Conservation (phyloP, 2,113 vertebrate species). For the Rostratula benghalensis region DNA sequence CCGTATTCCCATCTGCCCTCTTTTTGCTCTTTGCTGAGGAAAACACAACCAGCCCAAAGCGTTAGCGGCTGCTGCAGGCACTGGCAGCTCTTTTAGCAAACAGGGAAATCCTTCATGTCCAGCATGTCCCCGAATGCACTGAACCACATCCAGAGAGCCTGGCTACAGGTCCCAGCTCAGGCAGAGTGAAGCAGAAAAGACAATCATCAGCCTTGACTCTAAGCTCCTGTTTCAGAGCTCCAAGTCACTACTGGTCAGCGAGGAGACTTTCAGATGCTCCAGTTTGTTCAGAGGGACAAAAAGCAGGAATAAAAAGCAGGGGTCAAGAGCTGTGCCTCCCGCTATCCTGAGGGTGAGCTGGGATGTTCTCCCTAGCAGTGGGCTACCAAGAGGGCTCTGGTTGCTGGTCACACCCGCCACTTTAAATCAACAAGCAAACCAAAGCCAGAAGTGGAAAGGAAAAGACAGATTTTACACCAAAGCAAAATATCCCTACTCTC, state of each 20-base stretch:
- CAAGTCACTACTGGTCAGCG: neutral
- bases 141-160: neutral
- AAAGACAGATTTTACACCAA: neutral
- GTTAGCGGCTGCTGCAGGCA: neutral
- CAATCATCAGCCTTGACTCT: neutral
- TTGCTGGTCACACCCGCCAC: neutral
- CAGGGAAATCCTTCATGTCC: slow-evolving; percentile 9
- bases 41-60: neutral
- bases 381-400: neutral
- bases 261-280: neutral
- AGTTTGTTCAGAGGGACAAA: neutral
- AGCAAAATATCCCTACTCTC: neutral
- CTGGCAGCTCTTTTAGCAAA: neutral
- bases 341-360: neutral
- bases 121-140: neutral
- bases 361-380: neutral
- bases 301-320: neutral
- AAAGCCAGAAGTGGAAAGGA: neutral
- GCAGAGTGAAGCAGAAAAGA: neutral
- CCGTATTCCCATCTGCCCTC: slow-evolving; percentile 26
- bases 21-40: neutral
- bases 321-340: neutral
- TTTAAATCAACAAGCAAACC: neutral
- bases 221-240: slow-evolving; percentile 7
- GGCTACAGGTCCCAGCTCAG: neutral